These are phyloP conservation scores for Pleuronectes platessa DNA, from an alignment of 2,113 vertebrate genomes.

Conservation along the genomic window DNA sequence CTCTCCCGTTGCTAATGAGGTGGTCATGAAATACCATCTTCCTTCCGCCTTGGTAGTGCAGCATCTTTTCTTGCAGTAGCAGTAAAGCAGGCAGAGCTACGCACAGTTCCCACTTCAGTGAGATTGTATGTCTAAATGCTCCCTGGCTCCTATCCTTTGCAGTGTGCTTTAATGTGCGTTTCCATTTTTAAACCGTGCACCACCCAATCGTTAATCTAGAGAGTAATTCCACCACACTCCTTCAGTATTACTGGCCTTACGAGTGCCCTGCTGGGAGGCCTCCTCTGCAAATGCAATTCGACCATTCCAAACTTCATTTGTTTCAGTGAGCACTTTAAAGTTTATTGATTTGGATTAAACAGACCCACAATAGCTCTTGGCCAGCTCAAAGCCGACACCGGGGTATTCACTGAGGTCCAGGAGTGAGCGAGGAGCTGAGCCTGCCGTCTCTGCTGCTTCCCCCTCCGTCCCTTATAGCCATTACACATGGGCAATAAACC, in stretches of 20 bases:
- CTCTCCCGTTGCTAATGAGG: not conserved
- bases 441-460: slow-evolving; percentile 35
- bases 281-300: slow-evolving; percentile 35
- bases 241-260: slow-evolving; percentile 13
- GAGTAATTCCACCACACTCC: not conserved
- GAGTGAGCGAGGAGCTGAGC: slow-evolving; percentile 52
- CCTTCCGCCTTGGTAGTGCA: not conserved
- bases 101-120: too few relatives aligned
- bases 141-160: not conserved
- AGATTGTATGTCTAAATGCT: not conserved
- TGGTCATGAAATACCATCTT: too few relatives aligned
- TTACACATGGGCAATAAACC: slow-evolving; percentile 54
- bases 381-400: slow-evolving; percentile 40
- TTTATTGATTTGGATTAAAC: slow-evolving; percentile 71
- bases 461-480: slow-evolving; percentile 47
- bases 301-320: slow-evolving; percentile 63
- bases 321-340: slow-evolving; percentile 65
- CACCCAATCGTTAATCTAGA: not conserved
- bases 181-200: not conserved
- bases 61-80: not conserved
- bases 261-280: slow-evolving; percentile 39
- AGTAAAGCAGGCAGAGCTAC: not conserved
- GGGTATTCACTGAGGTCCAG: slow-evolving; percentile 54
- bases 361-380: slow-evolving; percentile 59
- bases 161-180: not conserved